These are phyloP conservation scores for Siniperca obscura DNA, from an alignment of 2,797 vertebrate species.

Conservation along the genomic window DNA sequence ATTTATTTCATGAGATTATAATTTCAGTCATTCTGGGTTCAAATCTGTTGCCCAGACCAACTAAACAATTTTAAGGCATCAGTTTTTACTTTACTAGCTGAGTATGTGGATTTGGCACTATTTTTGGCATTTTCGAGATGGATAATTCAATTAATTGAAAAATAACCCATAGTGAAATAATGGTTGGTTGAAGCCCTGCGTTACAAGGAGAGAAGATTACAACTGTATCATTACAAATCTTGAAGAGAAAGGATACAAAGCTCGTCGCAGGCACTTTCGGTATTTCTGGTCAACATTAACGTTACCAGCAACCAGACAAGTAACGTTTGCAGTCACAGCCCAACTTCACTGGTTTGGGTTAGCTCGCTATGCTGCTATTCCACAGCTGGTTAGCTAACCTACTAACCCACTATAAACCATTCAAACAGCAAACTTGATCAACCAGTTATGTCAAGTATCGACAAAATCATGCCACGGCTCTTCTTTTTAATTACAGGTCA, in stretches of 20 bases:
- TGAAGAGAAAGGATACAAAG: not conserved
- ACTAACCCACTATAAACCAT: not conserved
- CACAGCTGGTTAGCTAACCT: conserved; percentile 55
- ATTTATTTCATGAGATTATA: not conserved
- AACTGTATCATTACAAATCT: not conserved
- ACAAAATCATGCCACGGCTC: not conserved
- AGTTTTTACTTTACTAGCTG: not conserved
- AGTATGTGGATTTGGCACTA: not conserved
- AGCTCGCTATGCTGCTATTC: conserved; percentile 50
- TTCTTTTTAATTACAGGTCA: not conserved
- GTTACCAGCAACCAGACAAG: not conserved
- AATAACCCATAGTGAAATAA: not conserved
- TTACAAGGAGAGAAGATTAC: too few relatives aligned
- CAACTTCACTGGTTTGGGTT: conserved; percentile 14
- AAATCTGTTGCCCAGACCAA: not conserved
- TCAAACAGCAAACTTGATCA: not conserved
- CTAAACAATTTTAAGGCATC: not conserved
- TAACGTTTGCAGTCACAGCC: conserved; percentile 7
- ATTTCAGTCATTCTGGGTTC: not conserved
- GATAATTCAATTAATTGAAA: not conserved
- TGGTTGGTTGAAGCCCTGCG: not conserved
- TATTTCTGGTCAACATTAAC: not conserved
- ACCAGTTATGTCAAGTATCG: not conserved
- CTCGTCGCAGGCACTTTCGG: not conserved
- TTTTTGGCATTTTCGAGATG: not conserved